phyloP scores from a whole-genome alignment of 2,113 vertebrate genomes.

The Erinaceus europaeus region DNA sequence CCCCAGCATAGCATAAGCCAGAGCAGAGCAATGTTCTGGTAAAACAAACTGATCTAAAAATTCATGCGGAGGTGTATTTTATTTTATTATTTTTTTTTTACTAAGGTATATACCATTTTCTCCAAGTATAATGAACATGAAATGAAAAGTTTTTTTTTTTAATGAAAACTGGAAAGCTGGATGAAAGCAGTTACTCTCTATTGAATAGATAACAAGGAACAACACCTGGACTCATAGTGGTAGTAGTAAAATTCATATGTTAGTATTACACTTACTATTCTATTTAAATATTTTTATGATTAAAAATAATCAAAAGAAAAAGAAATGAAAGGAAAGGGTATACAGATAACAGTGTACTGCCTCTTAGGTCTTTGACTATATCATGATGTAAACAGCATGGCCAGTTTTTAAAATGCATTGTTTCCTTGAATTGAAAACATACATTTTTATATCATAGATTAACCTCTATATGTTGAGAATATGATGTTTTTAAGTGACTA shows the following conservation, averaged over 20 bases:
- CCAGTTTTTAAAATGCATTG: constrained; percentile 3
- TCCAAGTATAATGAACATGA: neutral
- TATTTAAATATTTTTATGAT: constrained; percentile 7
- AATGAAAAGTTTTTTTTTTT: neutral
- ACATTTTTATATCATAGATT: constrained; percentile 30
- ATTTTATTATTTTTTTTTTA: constrained; percentile 3
- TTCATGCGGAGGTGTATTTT: neutral
- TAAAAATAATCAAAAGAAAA: neutral
- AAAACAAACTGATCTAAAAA: too few relatives aligned
- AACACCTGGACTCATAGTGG: neutral
- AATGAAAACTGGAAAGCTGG: neutral
- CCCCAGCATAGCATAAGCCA: too few relatives aligned
- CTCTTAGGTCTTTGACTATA: constrained; percentile 36
- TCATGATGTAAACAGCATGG: neutral
- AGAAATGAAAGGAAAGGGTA: neutral
- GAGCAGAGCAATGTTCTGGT: too few relatives aligned
- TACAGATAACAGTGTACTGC: neutral
- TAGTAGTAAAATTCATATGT: neutral
- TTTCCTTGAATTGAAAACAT: too few relatives aligned
- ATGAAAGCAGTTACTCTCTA: neutral
- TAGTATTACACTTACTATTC: neutral
- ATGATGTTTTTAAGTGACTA: constrained; percentile 27
- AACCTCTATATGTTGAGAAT: constrained; percentile 22
- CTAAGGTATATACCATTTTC: neutral
- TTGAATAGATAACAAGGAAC: neutral